Evolutionary conservation across 2,888 invertebrate genomes (phyloP).

Genomic region (Dolomedes plantarius): DNA sequence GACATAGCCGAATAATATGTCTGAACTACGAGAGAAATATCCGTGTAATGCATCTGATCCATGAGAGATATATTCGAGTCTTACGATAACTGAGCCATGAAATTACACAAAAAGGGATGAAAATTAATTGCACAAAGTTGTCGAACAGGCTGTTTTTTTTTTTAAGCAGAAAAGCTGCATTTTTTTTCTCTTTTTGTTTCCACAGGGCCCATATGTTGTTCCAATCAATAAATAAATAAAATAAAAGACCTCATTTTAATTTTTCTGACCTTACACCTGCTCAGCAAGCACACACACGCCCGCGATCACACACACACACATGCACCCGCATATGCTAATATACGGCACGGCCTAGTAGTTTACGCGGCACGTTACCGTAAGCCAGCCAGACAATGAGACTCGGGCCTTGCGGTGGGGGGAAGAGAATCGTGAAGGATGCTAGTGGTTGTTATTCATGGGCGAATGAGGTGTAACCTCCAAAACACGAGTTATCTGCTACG

Average conservation of each 20-base stretch:
- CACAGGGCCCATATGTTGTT: no score
- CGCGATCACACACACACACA: not conserved
- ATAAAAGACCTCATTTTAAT: not conserved
- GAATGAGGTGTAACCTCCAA: conserved; percentile 3
- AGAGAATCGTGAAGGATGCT: not conserved
- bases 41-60: no score
- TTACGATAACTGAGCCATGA: no score
- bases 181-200: no score
- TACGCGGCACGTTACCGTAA: not conserved
- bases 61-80: no score
- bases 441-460: conserved; percentile 1
- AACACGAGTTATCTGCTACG: not conserved
- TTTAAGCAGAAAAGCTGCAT: no score
- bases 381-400: not conserved
- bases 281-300: not conserved
- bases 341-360: not conserved
- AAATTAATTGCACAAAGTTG: no score
- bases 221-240: no score
- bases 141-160: no score
- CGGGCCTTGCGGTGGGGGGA: not conserved
- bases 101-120: no score
- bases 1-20: no score
- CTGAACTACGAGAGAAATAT: no score
- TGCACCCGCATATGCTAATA: conserved; percentile 3
- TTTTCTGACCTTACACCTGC: not conserved